A percentile compares a stretch with the other conserved stretches of the same genome.
Evolutionary conservation across 2,113 vertebrate genomes (phyloP).

Genomic region (Alces alces): DNA sequence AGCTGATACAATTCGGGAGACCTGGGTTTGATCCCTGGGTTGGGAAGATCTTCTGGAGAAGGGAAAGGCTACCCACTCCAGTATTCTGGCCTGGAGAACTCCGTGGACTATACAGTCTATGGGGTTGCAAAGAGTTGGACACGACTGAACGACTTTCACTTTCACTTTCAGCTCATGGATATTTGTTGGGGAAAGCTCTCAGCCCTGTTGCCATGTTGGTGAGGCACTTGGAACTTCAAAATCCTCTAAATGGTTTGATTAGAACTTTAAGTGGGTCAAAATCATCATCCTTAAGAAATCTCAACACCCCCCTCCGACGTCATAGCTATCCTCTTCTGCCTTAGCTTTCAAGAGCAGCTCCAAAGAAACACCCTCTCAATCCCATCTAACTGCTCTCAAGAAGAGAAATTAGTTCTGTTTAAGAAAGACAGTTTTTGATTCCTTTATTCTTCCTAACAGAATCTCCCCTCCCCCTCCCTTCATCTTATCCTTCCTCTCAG

Average conservation of each 20-base stretch:
- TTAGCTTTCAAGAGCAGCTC: neutral
- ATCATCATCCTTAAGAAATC: neutral
- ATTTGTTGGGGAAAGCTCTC: neutral
- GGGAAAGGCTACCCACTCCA: neutral
- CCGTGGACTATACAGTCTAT: neutral
- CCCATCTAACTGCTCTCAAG: neutral
- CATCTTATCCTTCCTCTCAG: neutral
- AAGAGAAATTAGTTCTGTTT: neutral
- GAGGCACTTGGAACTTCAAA: neutral
- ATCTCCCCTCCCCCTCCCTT: neutral
- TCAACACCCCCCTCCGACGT: neutral
- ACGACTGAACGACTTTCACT: fast-evolving
- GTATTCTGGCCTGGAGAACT: neutral
- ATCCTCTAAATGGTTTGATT: neutral
- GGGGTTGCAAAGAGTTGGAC: neutral
- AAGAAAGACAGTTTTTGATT: neutral
- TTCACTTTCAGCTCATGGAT: neutral
- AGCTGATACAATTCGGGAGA: fast-evolving
- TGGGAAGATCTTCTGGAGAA: neutral
- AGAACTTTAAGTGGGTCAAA: neutral
- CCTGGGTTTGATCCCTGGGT: neutral
- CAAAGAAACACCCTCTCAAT: neutral
- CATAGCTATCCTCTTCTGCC: neutral
- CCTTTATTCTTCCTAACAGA: neutral
- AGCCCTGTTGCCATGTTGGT: neutral